phyloP scores from a whole-genome alignment of 2,888 invertebrate species.

The Lepidocyrtoides sp. region DNA sequence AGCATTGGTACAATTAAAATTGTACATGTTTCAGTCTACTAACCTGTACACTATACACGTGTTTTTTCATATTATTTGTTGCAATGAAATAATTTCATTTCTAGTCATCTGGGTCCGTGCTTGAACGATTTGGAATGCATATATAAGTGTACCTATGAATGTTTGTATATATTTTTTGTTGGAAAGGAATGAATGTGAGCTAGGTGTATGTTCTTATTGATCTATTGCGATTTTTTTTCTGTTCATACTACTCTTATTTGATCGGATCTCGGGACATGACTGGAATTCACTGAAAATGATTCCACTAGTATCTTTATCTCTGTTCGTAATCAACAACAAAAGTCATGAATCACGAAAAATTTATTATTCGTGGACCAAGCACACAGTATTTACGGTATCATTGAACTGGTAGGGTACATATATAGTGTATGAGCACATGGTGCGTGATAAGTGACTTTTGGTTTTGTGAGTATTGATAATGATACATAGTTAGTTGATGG shows the following conservation, averaged over 20 bases:
- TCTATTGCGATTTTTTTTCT: constrained; percentile 1
- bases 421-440: too few species aligned
- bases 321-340: constrained; percentile 13
- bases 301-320: background rate
- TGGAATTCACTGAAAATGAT: constrained; percentile 24
- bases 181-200: too few species aligned
- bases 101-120: too few species aligned
- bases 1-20: too few species aligned
- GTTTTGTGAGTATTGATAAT: background rate
- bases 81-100: too few species aligned
- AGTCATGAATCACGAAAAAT: constrained; percentile 26
- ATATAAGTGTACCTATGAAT: too few species aligned
- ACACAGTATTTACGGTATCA: constrained; percentile 17
- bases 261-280: constrained; percentile 11
- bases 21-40: too few species aligned
- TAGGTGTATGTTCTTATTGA: background rate
- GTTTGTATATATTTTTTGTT: too few species aligned
- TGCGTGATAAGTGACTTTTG: constrained; percentile 15
- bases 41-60: too few species aligned
- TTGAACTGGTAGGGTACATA: constrained; percentile 3
- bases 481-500: too few species aligned
- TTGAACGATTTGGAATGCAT: too few species aligned
- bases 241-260: background rate
- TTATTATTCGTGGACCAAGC: constrained; percentile 28
- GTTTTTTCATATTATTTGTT: too few species aligned